Conservation (phyloP, 1,140 invertebrate species). For the Hormaphis cornu region DNA sequence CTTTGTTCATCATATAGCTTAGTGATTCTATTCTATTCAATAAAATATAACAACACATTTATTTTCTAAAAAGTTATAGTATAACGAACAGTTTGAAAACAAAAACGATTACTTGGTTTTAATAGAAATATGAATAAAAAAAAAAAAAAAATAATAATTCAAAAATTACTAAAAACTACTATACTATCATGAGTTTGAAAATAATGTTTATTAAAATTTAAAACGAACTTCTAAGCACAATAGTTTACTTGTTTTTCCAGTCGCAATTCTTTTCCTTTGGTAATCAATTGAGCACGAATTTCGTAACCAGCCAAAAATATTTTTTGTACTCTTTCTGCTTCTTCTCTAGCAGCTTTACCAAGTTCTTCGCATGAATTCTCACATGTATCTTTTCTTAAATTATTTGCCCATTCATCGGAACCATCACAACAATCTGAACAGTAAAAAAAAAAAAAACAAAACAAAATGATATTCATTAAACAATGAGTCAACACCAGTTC, state of each 20-base stretch:
- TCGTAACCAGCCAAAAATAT: slow-evolving; percentile 67
- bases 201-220: neutral
- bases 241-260: slow-evolving; percentile 54
- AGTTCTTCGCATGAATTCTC: slow-evolving; percentile 71
- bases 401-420: slow-evolving; percentile 73
- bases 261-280: slow-evolving; percentile 63
- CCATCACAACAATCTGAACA: slow-evolving; percentile 89
- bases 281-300: slow-evolving; percentile 63
- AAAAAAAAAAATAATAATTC: neutral
- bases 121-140: no score
- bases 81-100: no score
- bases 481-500: no score
- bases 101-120: no score
- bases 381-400: slow-evolving; percentile 48
- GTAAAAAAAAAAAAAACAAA: neutral
- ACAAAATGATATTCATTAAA: neutral
- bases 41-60: slow-evolving; percentile 21
- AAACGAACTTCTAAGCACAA: neutral
- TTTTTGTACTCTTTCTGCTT: slow-evolving; percentile 61
- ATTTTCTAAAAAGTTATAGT: slow-evolving; percentile 6
- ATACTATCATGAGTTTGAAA: no score
- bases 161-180: no score
- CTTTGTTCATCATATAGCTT: slow-evolving; percentile 61
- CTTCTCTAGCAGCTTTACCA: slow-evolving; percentile 65
- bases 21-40: slow-evolving; percentile 48